phyloP scores from a whole-genome alignment of 2,888 invertebrate species.

The Incurvaria masculella region DNA sequence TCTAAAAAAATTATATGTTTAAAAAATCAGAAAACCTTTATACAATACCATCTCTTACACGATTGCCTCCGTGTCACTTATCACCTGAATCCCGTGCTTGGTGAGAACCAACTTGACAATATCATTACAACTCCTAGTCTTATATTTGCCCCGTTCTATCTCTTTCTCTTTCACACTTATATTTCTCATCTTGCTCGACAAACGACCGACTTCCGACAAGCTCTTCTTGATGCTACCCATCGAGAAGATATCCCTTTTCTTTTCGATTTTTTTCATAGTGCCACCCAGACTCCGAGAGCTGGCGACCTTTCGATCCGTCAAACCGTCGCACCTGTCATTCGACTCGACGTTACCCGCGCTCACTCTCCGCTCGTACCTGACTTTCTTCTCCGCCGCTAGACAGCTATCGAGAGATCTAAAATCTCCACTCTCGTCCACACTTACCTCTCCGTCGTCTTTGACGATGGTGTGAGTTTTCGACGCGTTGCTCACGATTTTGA shows the following conservation, averaged over 20 bases:
- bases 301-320: conserved; percentile 25
- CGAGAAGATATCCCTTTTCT: conserved; percentile 26
- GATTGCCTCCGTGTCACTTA: conserved; percentile 75
- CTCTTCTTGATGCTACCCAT: conserved; percentile 37
- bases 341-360: conserved; percentile 41
- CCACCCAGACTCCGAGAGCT: conserved; percentile 31
- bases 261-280: conserved; percentile 32
- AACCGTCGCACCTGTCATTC: conserved; percentile 14
- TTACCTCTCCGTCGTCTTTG: conserved; percentile 37
- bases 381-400: conserved; percentile 30
- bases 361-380: conserved; percentile 35
- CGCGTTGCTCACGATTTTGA: conserved; percentile 63
- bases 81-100: conserved; percentile 75
- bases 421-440: conserved; percentile 30
- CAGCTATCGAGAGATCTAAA: conserved; percentile 52
- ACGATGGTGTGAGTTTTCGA: conserved; percentile 34
- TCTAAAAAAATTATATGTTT: too few relatives aligned
- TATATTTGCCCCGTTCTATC: conserved; percentile 28
- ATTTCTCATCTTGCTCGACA: conserved; percentile 46
- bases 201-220: conserved; percentile 50
- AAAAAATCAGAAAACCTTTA: too few relatives aligned
- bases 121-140: conserved; percentile 52
- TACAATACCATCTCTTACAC: too few relatives aligned
- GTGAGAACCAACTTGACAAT: conserved; percentile 71
- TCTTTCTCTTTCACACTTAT: conserved; percentile 39